Base-by-base conservation (phyloP, 2,113 vertebrate genomes). In the Microtus pennsylvanicus region DNA sequence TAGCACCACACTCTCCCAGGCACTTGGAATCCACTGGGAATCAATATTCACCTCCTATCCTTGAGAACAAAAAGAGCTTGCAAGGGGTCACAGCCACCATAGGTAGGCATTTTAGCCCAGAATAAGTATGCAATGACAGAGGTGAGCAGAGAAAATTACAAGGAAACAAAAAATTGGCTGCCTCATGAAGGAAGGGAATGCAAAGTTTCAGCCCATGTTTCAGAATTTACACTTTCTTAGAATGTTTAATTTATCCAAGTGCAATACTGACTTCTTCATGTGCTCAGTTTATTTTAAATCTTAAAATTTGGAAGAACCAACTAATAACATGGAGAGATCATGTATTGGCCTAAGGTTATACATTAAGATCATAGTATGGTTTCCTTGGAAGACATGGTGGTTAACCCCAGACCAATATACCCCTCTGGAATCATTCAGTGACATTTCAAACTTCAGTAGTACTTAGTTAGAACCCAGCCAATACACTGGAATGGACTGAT, bases 401-500 rank as follows among this genome's bases (percentile, higher is more conserved):
- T 28, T 50, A 85, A 90, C 17, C 52, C 30, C 55, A 76, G 19
- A 75, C 55, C 58, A 82, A 0, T 38, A 8, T 58, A n/a, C 45
- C 28, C 67, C 38, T 5, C 55, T 38, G 50, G 2, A 75, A 12
- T 87, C 67, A 70, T 47, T 21, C 17, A 58, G 4, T 50, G 42
- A 24, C 58, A 90, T 76, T 42, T 70, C 22, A 65, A 88, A 82
- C 91, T 65, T 50, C 72, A 76, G 75, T 26, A 76, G 24, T 87
- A 61, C 63, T 95, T 96, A 69, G 76, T 92, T 93, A 94, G 94
- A 96, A 94, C 83, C 69, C 17, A 75, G 38, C 33, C 55, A 85
- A 95, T 8, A 83, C 42, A 77, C 77, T 97, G 83, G 69, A 91
- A 95, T 92, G 93, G 72, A 45, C 63, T 83, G 85, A 97, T 89